Evolutionary conservation across 2,113 vertebrate species (phyloP).

Genomic region (Heloderma charlesbogerti): DNA sequence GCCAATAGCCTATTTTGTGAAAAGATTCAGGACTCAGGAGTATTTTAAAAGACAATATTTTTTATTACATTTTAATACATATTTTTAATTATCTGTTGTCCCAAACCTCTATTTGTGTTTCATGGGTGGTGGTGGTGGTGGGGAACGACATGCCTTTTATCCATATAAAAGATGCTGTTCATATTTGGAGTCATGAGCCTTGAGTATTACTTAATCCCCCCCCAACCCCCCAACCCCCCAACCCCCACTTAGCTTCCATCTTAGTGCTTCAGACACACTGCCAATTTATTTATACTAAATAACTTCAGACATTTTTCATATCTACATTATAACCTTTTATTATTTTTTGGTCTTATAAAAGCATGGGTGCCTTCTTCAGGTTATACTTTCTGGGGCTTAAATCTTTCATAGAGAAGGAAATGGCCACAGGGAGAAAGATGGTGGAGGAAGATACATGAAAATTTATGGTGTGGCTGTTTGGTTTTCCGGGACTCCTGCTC

Average conservation of each 20-base stretch:
- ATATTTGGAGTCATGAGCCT: not conserved
- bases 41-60: not conserved
- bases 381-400: constrained; percentile 58
- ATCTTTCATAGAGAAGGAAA: constrained; percentile 77
- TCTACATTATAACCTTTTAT: constrained; percentile 36
- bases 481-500: constrained; percentile 22
- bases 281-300: constrained; percentile 43
- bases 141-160: too few species aligned
- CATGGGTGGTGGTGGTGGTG: not conserved
- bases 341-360: constrained; percentile 64
- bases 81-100: too few species aligned
- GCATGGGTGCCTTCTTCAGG: constrained; percentile 66
- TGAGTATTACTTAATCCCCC: not conserved
- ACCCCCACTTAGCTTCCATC: not conserved
- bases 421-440: constrained; percentile 65
- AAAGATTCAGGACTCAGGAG: not conserved
- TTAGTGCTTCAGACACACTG: not conserved
- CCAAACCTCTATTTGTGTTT: not conserved
- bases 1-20: not conserved
- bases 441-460: not conserved
- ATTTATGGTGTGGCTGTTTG: constrained; percentile 44
- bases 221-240: not conserved
- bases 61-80: not conserved
- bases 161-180: not conserved
- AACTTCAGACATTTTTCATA: constrained; percentile 52